These are phyloP conservation scores for Tursiops truncatus DNA, from an alignment of 2,113 vertebrate genomes.

Conservation along the genomic window DNA sequence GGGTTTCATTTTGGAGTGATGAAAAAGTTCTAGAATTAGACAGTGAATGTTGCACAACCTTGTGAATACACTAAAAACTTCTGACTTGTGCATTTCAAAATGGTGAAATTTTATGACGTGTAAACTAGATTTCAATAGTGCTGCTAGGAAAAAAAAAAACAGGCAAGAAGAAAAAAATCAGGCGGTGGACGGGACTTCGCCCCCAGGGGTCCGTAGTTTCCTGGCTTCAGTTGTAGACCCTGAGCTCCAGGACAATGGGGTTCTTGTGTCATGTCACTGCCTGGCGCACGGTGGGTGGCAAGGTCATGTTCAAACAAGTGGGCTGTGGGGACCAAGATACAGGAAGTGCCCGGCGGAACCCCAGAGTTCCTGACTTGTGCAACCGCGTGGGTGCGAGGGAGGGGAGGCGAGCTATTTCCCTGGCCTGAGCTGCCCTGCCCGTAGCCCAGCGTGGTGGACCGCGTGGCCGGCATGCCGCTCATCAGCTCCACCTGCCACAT, in stretches of 20 bases:
- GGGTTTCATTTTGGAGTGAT: neutral
- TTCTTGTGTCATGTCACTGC: neutral
- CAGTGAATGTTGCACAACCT: neutral
- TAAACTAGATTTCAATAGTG: neutral
- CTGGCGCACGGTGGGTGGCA: neutral
- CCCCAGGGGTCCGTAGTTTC: accelerated
- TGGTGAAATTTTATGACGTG: neutral
- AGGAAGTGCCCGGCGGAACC: neutral
- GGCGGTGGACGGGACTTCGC: neutral
- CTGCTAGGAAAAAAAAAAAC: neutral
- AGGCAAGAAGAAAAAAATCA: neutral
- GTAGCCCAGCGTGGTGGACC: conserved; percentile 84
- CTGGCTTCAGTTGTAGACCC: neutral
- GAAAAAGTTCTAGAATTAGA: neutral
- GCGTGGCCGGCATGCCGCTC: conserved; percentile 89
- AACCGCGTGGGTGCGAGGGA: accelerated
- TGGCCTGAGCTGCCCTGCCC: neutral
- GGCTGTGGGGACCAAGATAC: neutral
- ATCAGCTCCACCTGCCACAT: conserved; percentile 89
- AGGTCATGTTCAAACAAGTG: neutral
- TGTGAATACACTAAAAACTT: neutral
- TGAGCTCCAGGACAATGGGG: neutral
- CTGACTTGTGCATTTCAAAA: neutral
- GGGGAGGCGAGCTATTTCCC: accelerated
- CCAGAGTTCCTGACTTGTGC: neutral